Percentiles rank a stretch among this genome's conserved stretches.
Evolutionary conservation across 2,797 vertebrate genomes (phyloP).

Genomic region (Diceros bicornis): DNA sequence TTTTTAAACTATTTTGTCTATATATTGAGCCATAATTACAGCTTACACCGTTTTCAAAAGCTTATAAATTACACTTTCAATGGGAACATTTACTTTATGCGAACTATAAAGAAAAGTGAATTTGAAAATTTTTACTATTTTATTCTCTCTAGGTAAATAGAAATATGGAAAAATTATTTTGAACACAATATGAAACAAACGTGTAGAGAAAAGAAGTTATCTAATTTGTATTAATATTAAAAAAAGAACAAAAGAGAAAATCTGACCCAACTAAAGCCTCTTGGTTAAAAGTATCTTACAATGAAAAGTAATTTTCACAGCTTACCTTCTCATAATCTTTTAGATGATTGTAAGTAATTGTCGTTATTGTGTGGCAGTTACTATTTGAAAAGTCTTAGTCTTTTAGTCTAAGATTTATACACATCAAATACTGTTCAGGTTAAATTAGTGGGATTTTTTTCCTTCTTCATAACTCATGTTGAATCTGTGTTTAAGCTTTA

Average conservation of each 20-base stretch:
- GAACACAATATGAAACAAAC: slow-evolving; percentile 39
- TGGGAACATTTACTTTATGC: slow-evolving; percentile 44
- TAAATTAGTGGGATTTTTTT: slow-evolving; percentile 74
- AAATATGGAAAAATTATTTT: slow-evolving; percentile 42
- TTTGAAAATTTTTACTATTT: background rate
- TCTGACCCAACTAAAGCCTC: background rate
- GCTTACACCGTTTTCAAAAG: slow-evolving; percentile 46
- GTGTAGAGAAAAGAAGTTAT: slow-evolving; percentile 39
- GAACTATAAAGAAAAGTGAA: slow-evolving; percentile 56
- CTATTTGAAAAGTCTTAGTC: slow-evolving; percentile 66
- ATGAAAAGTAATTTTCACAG: slow-evolving; percentile 64
- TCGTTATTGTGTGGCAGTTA: background rate
- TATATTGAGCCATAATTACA: background rate
- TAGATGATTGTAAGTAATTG: slow-evolving; percentile 58
- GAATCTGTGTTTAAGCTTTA: slow-evolving; percentile 17
- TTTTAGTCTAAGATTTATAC: slow-evolving; percentile 64
- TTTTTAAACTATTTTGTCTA: slow-evolving; percentile 18
- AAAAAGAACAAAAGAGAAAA: slow-evolving; percentile 22
- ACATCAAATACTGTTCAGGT: slow-evolving; percentile 62
- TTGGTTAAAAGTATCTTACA: slow-evolving; percentile 38
- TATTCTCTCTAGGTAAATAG: slow-evolving; percentile 47
- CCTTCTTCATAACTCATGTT: slow-evolving; percentile 47
- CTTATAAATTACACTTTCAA: slow-evolving; percentile 45
- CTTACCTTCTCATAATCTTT: slow-evolving; percentile 46
- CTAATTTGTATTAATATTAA: slow-evolving; percentile 33